A percentile compares a stretch with the other conserved stretches of the same genome.
phyloP scores from a whole-genome alignment of 92 coral and sea anemone species.

The Paragorgia papillata region DNA sequence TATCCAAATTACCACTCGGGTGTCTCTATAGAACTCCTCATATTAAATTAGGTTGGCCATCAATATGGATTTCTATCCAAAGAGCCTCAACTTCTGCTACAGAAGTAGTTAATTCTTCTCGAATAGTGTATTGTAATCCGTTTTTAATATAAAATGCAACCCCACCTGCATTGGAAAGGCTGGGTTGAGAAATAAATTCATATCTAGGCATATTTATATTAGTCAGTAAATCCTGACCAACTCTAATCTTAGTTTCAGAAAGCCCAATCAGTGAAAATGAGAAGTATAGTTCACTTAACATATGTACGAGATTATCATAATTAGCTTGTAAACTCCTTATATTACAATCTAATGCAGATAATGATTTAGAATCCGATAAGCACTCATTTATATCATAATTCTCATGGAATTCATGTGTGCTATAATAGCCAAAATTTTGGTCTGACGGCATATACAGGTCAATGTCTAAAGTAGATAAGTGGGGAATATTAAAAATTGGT shows the following conservation, averaged over 20 bases:
- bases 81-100: neutral
- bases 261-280: neutral
- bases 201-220: neutral
- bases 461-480: too few species aligned
- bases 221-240: neutral
- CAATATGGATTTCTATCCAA: slow-evolving; percentile 11
- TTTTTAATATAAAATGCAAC: slow-evolving; percentile 6
- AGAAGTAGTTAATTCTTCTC: neutral
- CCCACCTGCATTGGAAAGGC: slow-evolving; percentile 26
- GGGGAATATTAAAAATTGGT: too few species aligned
- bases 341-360: neutral
- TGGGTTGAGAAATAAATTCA: slow-evolving; percentile 18
- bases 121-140: neutral
- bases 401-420: too few species aligned
- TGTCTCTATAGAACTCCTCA: slow-evolving; percentile 36
- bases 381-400: too few species aligned
- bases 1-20: neutral
- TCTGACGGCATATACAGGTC: too few species aligned
- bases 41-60: neutral
- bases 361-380: neutral
- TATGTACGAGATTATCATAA: neutral
- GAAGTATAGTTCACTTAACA: neutral
- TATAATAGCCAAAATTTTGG: too few species aligned
- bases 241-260: neutral
- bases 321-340: neutral